These are phyloP conservation scores for Charanyca ferruginea DNA, from an alignment of 2,888 invertebrate genomes.

Conservation along the genomic window DNA sequence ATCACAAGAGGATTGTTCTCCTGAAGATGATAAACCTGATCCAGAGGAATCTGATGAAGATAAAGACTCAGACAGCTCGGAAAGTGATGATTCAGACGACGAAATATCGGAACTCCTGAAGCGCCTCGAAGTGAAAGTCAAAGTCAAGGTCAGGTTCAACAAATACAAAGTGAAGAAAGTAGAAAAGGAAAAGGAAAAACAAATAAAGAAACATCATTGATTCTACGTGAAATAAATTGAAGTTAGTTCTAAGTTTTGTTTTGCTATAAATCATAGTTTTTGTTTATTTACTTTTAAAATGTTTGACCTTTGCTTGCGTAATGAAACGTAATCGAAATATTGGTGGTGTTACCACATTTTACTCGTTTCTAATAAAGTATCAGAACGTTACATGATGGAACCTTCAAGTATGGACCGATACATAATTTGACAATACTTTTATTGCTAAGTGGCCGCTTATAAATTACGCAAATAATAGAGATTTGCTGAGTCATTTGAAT, in stretches of 20 bases:
- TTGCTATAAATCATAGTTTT: not conserved
- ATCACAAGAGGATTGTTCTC: slow-evolving; percentile 12
- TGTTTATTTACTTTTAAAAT: slow-evolving; percentile 34
- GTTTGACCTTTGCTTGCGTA: slow-evolving; percentile 19
- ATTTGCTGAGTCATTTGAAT: not conserved
- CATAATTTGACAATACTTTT: not conserved
- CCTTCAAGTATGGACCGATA: not conserved
- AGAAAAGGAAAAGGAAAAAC: slow-evolving; percentile 45
- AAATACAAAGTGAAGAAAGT: slow-evolving; percentile 74
- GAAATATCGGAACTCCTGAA: slow-evolving; percentile 79
- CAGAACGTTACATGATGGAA: too few species aligned
- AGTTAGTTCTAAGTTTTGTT: not conserved
- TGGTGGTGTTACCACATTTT: slow-evolving; percentile 23
- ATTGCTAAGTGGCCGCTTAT: not conserved
- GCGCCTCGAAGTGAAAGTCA: slow-evolving; percentile 82
- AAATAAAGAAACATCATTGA: slow-evolving; percentile 49
- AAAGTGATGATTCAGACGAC: slow-evolving; percentile 71
- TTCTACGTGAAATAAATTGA: not conserved
- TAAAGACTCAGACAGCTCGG: slow-evolving; percentile 67
- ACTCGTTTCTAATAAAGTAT: not conserved
- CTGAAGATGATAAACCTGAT: slow-evolving; percentile 26
- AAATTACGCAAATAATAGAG: not conserved
- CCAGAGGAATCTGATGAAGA: slow-evolving; percentile 59
- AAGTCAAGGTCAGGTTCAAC: slow-evolving; percentile 82
- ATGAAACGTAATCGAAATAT: slow-evolving; percentile 5